Evolutionary conservation across 2,888 invertebrate species (phyloP), one percentile per base, ranked within the genome.

Genomic region (Ormyrus rosae): DNA sequence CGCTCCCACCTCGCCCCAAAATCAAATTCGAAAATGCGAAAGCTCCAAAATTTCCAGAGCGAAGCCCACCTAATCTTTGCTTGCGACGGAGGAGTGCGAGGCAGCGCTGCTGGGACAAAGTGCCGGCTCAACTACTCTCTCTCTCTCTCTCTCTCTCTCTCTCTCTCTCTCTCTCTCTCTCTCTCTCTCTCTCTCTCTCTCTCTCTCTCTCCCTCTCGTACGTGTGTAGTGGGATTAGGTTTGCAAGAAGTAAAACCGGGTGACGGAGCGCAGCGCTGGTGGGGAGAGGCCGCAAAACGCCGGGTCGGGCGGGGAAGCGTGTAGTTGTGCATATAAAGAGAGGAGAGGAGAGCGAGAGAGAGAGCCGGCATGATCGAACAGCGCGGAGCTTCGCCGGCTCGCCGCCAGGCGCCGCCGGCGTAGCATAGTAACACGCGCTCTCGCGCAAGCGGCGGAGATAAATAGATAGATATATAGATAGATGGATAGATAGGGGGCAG

Each of bases 371-470:
- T 83, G 82, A 84, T 83, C 73, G 83, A 82, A 80, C 73, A 53
- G 63, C 60, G 72, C 55, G 73, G n/a, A 81, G 55, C 64, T 83
- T 83, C 51, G 45, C 74, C 74, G 80, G 72, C 68, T 77, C 55
- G 56, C 55, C 83, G 58, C 9, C 69, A 56, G 82, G 83, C 76
- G 85, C 87, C 89, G 86, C 86, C 88, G 89, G 87, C 80, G 88
- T 89, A 88, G 90, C 89, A 87, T 89, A 87, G 90, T 90, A 90
- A 90, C 89, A 89, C 87, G 84, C 85, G 86, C 83, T 82, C 83
- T 81, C 9, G 46, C 69, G 84, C 7, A 60, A 71, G 63, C 6
- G 63, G 60, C n/a, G 11, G 55, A 13, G 34, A 50, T 5, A 55
- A 51, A 60, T 13, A 13, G 34, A 65, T 88, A 87, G 80, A 71